phyloP scores from a whole-genome alignment of 2,797 vertebrate species.

The Salmo trutta region DNA sequence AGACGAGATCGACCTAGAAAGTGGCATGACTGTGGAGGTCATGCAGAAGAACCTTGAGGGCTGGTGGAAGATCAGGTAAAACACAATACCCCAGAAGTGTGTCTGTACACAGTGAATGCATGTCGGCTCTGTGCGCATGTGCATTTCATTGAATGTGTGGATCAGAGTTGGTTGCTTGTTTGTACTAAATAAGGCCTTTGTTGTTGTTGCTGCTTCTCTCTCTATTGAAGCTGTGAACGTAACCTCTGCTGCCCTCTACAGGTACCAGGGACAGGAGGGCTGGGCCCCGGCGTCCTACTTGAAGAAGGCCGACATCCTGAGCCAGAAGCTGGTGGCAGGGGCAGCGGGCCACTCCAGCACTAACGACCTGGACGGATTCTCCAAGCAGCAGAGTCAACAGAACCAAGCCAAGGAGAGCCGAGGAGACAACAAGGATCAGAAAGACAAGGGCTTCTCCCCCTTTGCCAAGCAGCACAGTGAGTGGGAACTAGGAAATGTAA shows the following conservation, averaged over 20 bases:
- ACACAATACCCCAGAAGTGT: background rate
- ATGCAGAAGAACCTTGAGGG: slow-evolving; percentile 98
- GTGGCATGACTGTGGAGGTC: slow-evolving; percentile 90
- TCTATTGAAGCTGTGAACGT: background rate
- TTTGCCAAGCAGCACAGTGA: slow-evolving; percentile 69
- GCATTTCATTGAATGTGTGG: background rate
- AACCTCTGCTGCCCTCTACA: slow-evolving; percentile 45
- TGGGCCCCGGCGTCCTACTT: slow-evolving; percentile 98
- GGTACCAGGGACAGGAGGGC: slow-evolving; percentile 93
- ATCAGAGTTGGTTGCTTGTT: background rate
- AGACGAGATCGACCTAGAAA: slow-evolving; percentile 95
- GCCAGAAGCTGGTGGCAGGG: slow-evolving; percentile 81
- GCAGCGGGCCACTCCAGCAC: slow-evolving; percentile 78
- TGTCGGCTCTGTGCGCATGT: background rate
- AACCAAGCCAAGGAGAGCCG: slow-evolving; percentile 71
- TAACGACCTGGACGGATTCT: slow-evolving; percentile 86
- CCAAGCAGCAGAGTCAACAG: slow-evolving; percentile 74
- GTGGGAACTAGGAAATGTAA: background rate
- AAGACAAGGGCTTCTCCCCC: slow-evolving; percentile 75
- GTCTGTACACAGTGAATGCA: background rate
- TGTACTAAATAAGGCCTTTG: background rate
- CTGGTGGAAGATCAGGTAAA: slow-evolving; percentile 99
- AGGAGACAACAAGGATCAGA: slow-evolving; percentile 73
- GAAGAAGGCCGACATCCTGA: slow-evolving; percentile 85
- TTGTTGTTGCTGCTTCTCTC: background rate